Percentiles rank a stretch among this genome's conserved stretches.
These are phyloP conservation scores for Oriolus oriolus DNA, from an alignment of 2,113 vertebrate genomes.

Conservation along the genomic window DNA sequence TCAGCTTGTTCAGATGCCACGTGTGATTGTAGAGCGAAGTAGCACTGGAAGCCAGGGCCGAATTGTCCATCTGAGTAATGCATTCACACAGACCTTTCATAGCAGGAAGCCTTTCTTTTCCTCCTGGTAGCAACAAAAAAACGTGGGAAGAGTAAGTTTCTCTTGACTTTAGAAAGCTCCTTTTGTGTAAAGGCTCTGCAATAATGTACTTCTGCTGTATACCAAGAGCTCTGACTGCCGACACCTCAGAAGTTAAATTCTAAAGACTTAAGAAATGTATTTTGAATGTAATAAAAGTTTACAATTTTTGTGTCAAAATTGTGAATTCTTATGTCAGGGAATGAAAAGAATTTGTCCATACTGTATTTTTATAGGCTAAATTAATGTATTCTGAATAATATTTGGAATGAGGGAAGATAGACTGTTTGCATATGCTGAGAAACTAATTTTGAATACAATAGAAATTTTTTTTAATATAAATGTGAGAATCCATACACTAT, in stretches of 20 bases:
- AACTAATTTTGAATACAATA: conserved; percentile 59
- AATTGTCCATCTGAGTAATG: conserved; percentile 83
- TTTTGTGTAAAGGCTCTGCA: conserved; percentile 40
- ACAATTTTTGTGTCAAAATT: conserved; percentile 75
- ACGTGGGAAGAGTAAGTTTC: not conserved
- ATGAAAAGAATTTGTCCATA: conserved; percentile 57
- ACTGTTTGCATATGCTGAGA: conserved; percentile 60
- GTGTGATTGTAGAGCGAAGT: conserved; percentile 91
- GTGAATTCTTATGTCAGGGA: conserved; percentile 76
- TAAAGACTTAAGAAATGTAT: conserved; percentile 59
- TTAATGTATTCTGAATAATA: conserved; percentile 59
- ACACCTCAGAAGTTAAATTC: conserved; percentile 61
- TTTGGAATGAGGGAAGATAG: conserved; percentile 35
- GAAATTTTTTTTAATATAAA: conserved; percentile 35
- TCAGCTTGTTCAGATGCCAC: conserved; percentile 95
- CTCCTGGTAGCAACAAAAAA: conserved; percentile 82
- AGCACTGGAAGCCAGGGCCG: conserved; percentile 83
- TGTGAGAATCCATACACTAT: not conserved
- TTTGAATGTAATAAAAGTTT: conserved; percentile 80
- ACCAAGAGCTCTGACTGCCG: conserved; percentile 41
- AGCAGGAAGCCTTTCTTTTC: conserved; percentile 96
- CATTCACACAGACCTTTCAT: conserved; percentile 94
- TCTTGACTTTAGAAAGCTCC: not conserved
- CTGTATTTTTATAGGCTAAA: conserved; percentile 71
- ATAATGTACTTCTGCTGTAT: conserved; percentile 44